A percentile compares a stretch with the other conserved stretches of the same genome.
Conservation (phyloP, 2,113 vertebrate genomes). For the Cyanoramphus novaezelandiae region DNA sequence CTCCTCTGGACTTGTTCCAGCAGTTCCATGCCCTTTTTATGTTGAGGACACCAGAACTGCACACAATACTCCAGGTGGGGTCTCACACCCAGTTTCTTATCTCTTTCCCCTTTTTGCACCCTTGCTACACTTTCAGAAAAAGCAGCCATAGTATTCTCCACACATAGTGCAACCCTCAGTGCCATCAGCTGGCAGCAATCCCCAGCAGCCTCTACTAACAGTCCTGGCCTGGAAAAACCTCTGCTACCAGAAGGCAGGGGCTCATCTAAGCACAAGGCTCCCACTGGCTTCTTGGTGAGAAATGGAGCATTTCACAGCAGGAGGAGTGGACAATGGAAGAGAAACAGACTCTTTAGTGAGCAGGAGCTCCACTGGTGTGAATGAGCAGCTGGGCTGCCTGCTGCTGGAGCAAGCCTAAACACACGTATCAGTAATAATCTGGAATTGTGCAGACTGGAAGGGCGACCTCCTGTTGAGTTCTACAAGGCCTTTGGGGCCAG, state of each 20-base stretch:
- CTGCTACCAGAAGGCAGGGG: neutral
- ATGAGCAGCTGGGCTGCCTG: neutral
- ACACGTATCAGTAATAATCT: neutral
- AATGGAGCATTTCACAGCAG: conserved; percentile 62
- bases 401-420: conserved; percentile 20
- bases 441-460: neutral
- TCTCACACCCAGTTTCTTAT: neutral
- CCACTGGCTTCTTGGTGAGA: conserved; percentile 34
- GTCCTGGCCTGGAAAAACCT: neutral
- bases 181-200: neutral
- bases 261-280: conserved; percentile 1
- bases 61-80: too few species aligned
- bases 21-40: too few species aligned
- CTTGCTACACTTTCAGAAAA: neutral
- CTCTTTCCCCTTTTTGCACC: neutral
- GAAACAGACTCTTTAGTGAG: neutral
- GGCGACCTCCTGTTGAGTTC: neutral
- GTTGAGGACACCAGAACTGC: too few species aligned
- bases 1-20: too few species aligned
- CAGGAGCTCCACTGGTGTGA: neutral
- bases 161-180: neutral
- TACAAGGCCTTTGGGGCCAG: neutral
- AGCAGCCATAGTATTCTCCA: neutral
- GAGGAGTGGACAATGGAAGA: conserved; percentile 11
- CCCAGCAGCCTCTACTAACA: neutral